phyloP scores from a whole-genome alignment of 2,888 invertebrate species.

The Harmothoe impar region DNA sequence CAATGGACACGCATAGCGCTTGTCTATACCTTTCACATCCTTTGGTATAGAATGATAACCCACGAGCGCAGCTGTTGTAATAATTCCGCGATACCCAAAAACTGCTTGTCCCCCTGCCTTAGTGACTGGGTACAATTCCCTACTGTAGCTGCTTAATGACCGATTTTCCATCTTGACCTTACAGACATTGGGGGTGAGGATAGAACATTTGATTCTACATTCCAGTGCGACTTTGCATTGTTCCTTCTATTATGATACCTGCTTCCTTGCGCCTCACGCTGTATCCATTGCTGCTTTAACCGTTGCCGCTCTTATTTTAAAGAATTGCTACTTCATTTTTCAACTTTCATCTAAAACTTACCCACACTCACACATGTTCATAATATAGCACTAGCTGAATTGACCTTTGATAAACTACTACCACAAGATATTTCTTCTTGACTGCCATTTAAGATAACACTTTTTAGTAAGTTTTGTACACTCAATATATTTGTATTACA shows the following conservation, averaged over 20 bases:
- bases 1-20: too few relatives aligned
- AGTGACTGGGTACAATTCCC: too few relatives aligned
- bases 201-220: slow-evolving; percentile 14
- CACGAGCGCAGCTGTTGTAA: too few relatives aligned
- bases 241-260: background rate
- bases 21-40: too few relatives aligned
- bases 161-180: background rate
- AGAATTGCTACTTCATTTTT: too few relatives aligned
- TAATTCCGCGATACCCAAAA: too few relatives aligned
- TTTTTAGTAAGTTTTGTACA: too few relatives aligned
- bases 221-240: slow-evolving; percentile 19
- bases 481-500: too few relatives aligned
- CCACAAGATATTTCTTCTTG: background rate
- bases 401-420: background rate
- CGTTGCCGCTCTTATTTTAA: background rate
- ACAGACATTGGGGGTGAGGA: slow-evolving; percentile 44
- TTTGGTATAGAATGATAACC: too few relatives aligned
- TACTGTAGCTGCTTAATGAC: background rate
- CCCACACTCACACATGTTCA: background rate
- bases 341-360: background rate
- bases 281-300: background rate
- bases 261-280: background rate
- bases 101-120: too few relatives aligned
- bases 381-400: background rate
- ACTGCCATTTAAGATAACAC: too few relatives aligned